Base-by-base conservation (phyloP, 30 jellyfish, hydroid and myxozoan species). In the Sanderia malayensis region DNA sequence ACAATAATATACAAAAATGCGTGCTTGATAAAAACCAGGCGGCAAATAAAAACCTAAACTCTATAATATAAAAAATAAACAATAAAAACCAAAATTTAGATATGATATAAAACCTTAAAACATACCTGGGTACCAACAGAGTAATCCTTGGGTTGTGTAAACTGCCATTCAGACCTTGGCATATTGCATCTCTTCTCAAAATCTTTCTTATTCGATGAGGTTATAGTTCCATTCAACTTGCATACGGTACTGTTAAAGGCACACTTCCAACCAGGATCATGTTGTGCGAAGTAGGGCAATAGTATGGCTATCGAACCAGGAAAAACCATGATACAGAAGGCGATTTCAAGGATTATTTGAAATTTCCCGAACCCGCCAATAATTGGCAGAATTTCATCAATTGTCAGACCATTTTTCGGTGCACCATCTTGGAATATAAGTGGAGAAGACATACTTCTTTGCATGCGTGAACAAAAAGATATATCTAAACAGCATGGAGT, bases 261-360 rank as follows among this genome's bases (percentile, higher is more conserved):
- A 57, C 98, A 92, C 41, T 64, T 58, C 98, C 98, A 92, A 4
- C 88, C 79, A 2, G 98, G 98, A 49, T 82, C 79, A 71, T 79
- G 91, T 53, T 93, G 96, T 21, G 87, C 83, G 69, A 92, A 92
- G 61, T 74, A 84, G 32, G 87, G 92, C 23, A 92, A 59, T 22
- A 92, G 71, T 24, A 87, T 46, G 45, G 73, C 95, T 71, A 84
- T 70, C 1, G 85, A 32, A 0, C 84, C 87, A 13, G 98, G 98
- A 28, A 81, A 37, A 23, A 70, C 67, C 30, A 74, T n/a, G 33
- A 92, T 4, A 65, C 96, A 92, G 29, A 85, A 65, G 13, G 72
- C 59, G n/a, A 65, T 60, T 20, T 77, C 81, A 13, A 84, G 55
- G 4, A 74, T 2, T 0, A 92, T 79, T 79, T 92, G 98, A 61